Conservation (phyloP, 1,140 invertebrate genomes). For the Tetranychus cinnabarinus region DNA sequence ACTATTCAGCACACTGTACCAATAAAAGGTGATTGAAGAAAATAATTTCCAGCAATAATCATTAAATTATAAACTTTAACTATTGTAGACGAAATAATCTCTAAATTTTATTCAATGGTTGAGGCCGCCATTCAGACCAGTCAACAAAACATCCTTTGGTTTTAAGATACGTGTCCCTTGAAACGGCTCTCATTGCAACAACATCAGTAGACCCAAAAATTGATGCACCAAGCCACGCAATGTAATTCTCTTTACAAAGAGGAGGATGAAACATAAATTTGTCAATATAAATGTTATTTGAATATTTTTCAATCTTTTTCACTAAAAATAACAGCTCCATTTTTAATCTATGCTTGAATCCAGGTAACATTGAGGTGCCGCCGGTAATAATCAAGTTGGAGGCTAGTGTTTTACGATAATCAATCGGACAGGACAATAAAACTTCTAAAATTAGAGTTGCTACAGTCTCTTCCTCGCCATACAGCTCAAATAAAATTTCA, state of each 20-base stretch:
- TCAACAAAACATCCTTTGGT: conserved; percentile 39
- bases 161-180: conserved; percentile 46
- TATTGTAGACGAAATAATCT: too few relatives aligned
- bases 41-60: too few relatives aligned
- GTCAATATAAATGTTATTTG: conserved; percentile 33
- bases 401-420: conserved; percentile 41
- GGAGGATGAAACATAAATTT: conserved; percentile 49
- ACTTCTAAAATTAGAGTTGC: conserved; percentile 60
- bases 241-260: conserved; percentile 58
- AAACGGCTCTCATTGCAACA: conserved; percentile 38
- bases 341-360: conserved; percentile 46
- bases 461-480: conserved; percentile 55
- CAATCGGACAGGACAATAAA: conserved; percentile 49
- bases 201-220: conserved; percentile 61
- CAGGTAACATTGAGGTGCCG: conserved; percentile 52
- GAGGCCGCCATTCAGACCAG: conserved; percentile 35
- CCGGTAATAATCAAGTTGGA: conserved; percentile 62
- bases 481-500: conserved; percentile 60
- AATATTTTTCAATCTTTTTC: conserved; percentile 33
- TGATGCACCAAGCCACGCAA: conserved; percentile 59
- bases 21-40: too few relatives aligned
- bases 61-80: too few relatives aligned
- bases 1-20: too few relatives aligned
- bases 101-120: background rate
- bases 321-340: conserved; percentile 42